Percentiles rank a stretch among this genome's conserved stretches.
Conservation (phyloP, 2,113 vertebrate species). For the Eonycteris spelaea region DNA sequence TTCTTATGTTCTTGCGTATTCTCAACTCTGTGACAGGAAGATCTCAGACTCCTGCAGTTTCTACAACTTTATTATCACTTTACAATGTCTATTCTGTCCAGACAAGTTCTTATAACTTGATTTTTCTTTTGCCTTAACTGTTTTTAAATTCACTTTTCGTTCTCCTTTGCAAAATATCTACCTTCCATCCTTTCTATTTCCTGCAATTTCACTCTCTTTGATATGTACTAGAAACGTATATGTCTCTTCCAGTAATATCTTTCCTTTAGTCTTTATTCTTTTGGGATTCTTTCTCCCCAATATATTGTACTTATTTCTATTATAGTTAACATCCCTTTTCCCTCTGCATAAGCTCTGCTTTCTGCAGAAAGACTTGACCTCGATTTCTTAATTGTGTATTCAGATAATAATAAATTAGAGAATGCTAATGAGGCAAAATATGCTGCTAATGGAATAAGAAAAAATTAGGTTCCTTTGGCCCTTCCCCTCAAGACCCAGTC, state of each 20-base stretch:
- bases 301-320: background rate
- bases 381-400: background rate
- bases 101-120: background rate
- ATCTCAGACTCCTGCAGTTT: too few relatives aligned
- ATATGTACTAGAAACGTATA: background rate
- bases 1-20: accelerated
- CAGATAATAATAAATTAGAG: background rate
- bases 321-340: background rate
- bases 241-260: background rate
- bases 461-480: background rate
- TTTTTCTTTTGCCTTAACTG: background rate
- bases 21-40: too few relatives aligned
- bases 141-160: background rate
- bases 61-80: accelerated
- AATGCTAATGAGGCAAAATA: background rate
- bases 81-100: background rate
- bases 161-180: background rate
- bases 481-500: background rate
- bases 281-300: background rate
- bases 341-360: background rate
- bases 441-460: background rate
- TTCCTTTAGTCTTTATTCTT: background rate
- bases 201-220: background rate
- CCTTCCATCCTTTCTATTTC: background rate
- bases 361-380: background rate